Conservation (phyloP, 2,888 invertebrate genomes). For the Chironomus tentans region DNA sequence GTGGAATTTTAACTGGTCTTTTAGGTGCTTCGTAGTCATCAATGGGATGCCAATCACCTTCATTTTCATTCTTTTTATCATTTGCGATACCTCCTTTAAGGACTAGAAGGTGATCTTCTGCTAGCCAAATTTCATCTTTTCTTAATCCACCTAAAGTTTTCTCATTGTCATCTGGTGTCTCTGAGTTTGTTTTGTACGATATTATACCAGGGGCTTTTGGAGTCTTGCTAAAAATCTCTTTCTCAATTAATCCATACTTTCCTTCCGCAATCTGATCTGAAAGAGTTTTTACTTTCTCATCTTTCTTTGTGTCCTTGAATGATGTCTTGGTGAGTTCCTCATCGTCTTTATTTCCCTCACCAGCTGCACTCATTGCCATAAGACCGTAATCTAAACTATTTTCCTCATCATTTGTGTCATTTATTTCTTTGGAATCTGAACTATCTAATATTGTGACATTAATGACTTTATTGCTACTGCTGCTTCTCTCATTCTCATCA, state of each 20-base stretch:
- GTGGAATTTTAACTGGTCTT: slow-evolving; percentile 75
- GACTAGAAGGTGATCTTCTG: slow-evolving; percentile 78
- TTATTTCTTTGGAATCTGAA: slow-evolving; percentile 22
- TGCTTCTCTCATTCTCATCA: slow-evolving; percentile 22
- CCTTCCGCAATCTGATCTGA: slow-evolving; percentile 86
- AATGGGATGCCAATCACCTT: slow-evolving; percentile 68
- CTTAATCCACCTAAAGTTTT: slow-evolving; percentile 72
- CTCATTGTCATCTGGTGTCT: slow-evolving; percentile 70
- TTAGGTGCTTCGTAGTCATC: slow-evolving; percentile 75
- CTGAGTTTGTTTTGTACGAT: slow-evolving; percentile 71
- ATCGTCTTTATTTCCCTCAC: slow-evolving; percentile 44
- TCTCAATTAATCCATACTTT: slow-evolving; percentile 80
- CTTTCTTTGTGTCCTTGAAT: slow-evolving; percentile 38
- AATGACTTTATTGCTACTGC: not conserved
- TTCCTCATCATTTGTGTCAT: slow-evolving; percentile 34
- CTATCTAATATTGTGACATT: slow-evolving; percentile 13
- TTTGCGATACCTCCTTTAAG: slow-evolving; percentile 66
- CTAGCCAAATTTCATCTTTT: slow-evolving; percentile 81
- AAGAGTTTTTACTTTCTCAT: slow-evolving; percentile 73
- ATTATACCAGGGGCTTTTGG: slow-evolving; percentile 71
- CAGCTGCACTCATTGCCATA: slow-evolving; percentile 58
- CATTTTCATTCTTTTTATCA: slow-evolving; percentile 32
- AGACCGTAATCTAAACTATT: slow-evolving; percentile 57
- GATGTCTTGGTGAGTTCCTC: slow-evolving; percentile 40
- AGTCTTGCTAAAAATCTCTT: slow-evolving; percentile 63